A percentile compares a stretch with the other conserved stretches of the same genome.
These are phyloP conservation scores for Cacajao melanocephalus DNA, from an alignment of 2,797 vertebrate genomes.

Conservation along the genomic window DNA sequence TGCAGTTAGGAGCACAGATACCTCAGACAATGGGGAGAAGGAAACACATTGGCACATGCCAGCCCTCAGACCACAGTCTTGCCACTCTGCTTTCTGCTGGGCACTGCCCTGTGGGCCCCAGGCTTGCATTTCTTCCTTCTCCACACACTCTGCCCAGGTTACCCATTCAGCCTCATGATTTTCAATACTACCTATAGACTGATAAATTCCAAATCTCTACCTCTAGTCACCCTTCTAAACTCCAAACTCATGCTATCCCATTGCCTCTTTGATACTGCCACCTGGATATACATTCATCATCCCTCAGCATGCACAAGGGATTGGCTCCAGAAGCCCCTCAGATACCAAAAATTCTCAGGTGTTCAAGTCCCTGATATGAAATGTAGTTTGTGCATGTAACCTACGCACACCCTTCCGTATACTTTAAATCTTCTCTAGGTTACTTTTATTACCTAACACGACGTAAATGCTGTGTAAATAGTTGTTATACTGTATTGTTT, in stretches of 20 bases:
- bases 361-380: not conserved
- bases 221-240: not conserved
- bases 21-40: not conserved
- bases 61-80: not conserved
- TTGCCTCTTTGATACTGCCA: not conserved
- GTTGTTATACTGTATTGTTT: not conserved
- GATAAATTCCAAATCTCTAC: not conserved
- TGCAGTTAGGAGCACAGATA: not conserved
- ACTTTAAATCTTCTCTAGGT: not conserved
- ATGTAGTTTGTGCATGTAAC: not conserved
- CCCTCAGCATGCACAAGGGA: not conserved
- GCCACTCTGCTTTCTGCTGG: not conserved
- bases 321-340: not conserved
- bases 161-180: not conserved
- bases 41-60: fast-evolving
- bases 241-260: not conserved
- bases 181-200: too few species aligned
- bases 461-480: not conserved
- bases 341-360: not conserved
- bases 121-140: not conserved
- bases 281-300: not conserved
- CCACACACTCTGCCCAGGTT: not conserved
- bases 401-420: not conserved
- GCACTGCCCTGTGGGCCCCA: not conserved
- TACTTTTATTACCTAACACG: not conserved